These are phyloP conservation scores for Coryphaenoides rupestris DNA, from an alignment of 2,113 vertebrate species.

Conservation along the genomic window DNA sequence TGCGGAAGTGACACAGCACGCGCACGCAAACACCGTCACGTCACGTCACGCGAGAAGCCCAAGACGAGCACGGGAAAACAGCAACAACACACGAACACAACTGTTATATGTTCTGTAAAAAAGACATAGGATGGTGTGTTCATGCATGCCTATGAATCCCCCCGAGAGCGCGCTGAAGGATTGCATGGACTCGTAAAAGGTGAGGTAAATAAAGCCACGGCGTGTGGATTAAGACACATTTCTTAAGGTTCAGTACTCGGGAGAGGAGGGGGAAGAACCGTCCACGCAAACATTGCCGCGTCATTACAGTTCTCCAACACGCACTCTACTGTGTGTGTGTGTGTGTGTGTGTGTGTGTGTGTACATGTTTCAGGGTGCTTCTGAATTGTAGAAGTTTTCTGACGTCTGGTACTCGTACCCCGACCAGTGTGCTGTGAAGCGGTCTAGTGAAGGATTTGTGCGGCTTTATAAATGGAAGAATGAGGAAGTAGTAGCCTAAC, in stretches of 20 bases:
- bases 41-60: conserved; percentile 86
- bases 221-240: conserved; percentile 40
- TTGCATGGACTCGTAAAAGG: conserved; percentile 53
- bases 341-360: background rate
- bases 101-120: conserved; percentile 31
- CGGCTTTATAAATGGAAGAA: conserved; percentile 68
- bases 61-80: conserved; percentile 40
- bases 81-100: conserved; percentile 73
- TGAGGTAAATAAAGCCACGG: conserved; percentile 58
- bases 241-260: conserved; percentile 24
- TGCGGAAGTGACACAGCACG: conserved; percentile 93
- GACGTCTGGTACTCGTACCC: too few species aligned
- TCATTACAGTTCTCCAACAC: conserved; percentile 56
- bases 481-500: conserved; percentile 65
- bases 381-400: background rate
- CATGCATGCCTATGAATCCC: conserved; percentile 45
- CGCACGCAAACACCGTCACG: conserved; percentile 78
- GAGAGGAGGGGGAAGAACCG: conserved; percentile 35
- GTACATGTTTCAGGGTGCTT: background rate
- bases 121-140: conserved; percentile 3
- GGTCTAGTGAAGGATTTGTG: conserved; percentile 38
- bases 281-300: conserved; percentile 69
- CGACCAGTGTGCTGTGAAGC: too few species aligned
- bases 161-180: conserved; percentile 12
- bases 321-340: conserved; percentile 1